Conservation (phyloP, 2,797 vertebrate genomes). For the Micromesistius poutassou region DNA sequence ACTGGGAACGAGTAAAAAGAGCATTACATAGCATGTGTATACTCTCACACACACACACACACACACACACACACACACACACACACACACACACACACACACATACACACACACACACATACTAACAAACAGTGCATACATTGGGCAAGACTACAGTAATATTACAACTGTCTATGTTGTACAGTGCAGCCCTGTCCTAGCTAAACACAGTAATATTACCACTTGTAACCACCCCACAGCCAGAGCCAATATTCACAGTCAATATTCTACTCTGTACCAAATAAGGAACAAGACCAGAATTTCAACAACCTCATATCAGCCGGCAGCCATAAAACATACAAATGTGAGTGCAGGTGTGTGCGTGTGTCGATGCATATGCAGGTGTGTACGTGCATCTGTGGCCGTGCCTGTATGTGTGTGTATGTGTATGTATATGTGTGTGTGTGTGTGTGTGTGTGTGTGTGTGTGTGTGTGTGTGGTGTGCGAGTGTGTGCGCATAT, state of each 20-base stretch:
- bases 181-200: constrained; percentile 11
- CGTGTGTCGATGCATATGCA: not conserved
- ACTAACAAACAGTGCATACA: too few species aligned
- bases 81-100: not conserved
- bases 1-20: constrained; percentile 28
- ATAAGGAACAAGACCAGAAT: constrained; percentile 42
- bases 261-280: constrained; percentile 38
- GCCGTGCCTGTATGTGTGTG: not conserved
- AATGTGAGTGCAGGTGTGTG: constrained; percentile 1
- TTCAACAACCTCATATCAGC: constrained; percentile 29
- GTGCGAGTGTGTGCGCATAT: not conserved
- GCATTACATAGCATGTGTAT: constrained; percentile 35
- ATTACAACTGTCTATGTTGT: constrained; percentile 34
- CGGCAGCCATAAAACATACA: constrained; percentile 13
- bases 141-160: not conserved
- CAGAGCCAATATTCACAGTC: constrained; percentile 42
- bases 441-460: constrained; percentile 3
- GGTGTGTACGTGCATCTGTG: not conserved
- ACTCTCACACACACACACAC: constrained; percentile 37
- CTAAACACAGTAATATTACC: constrained; percentile 47
- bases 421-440: not conserved
- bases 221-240: constrained; percentile 37
- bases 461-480: constrained; percentile 6
- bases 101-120: too few species aligned
- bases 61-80: constrained; percentile 33